Base-by-base conservation (phyloP, 2,888 invertebrate species). In the Archips crataeganus region DNA sequence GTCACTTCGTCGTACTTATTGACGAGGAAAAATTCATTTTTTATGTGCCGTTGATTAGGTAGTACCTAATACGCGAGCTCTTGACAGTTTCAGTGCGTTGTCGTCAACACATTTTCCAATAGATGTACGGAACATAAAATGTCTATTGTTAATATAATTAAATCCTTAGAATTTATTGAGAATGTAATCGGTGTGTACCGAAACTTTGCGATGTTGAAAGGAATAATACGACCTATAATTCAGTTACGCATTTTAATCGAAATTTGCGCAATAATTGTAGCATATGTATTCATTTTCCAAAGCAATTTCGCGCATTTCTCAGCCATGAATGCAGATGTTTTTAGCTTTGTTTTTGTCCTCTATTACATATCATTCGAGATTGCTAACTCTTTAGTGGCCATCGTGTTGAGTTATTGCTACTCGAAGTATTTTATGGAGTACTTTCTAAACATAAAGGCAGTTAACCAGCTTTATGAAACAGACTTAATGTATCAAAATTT, bases 161-260 rank as follows among this genome's bases (percentile, higher is more conserved):
- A 49, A 5, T n/a, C 10, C 10, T 11, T 45, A 11, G 11, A 3
- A 11, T 3, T 11, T n/a, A 11, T 49, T n/a, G 49, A 49, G n/a
- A 49, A 49, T n/a, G n/a, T 49, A 5, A 49, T 49, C 4, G 49
- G 49, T n/a, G 49, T 49, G n/a, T n/a, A 49, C 11, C 49, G 49
- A n/a, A 49, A 49, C 49, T 49, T n/a, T n/a, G n/a, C 49, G n/a
- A 49, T 49, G 49, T 49, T 49, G n/a, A 49, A 13, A n/a, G 49
- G 6, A 49, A 49, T 2, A 4, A n/a, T 49, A n/a, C n/a, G n/a
- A 49, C 49, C 5, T 49, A 5, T 49, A 49, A 49, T 3, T n/a
- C n/a, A n/a, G 49, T 49, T 49, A n/a, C 49, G 49, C 49, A 49
- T 49, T 49, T 49, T 49, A 11, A 49, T n/a, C 6, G 49, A 49